phyloP scores from a whole-genome alignment of 2,888 invertebrate species.

The Deilephila porcellus region DNA sequence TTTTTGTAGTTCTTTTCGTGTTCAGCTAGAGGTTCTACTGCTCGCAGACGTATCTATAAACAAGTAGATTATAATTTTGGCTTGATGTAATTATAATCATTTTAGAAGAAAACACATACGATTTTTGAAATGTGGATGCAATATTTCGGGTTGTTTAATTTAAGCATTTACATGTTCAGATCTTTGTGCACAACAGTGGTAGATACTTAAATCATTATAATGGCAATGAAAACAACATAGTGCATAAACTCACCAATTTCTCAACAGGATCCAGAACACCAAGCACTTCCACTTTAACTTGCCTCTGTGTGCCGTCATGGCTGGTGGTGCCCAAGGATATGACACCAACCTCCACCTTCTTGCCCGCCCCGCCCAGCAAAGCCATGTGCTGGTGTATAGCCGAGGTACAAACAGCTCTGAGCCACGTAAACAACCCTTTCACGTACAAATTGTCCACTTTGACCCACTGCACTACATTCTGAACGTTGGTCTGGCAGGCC shows the following conservation, averaged over 20 bases:
- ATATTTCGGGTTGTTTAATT: no score
- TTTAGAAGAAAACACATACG: background rate
- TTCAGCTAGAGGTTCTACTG: slow-evolving; percentile 92
- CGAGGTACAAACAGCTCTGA: slow-evolving; percentile 90
- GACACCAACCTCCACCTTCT: slow-evolving; percentile 92
- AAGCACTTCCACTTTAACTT: slow-evolving; percentile 94
- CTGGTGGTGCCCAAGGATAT: slow-evolving; percentile 95
- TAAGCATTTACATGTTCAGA: no score
- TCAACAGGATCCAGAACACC: slow-evolving; percentile 91
- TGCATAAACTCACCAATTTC: slow-evolving; percentile 78
- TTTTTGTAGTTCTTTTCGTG: slow-evolving; percentile 92
- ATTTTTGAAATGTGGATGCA: background rate
- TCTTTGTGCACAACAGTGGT: no score
- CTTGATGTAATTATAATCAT: no score
- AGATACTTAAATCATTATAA: no score
- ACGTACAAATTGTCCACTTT: slow-evolving; percentile 85
- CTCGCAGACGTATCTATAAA: slow-evolving; percentile 88
- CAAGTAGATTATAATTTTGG: no score
- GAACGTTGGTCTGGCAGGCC: slow-evolving; percentile 95
- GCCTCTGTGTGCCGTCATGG: slow-evolving; percentile 89
- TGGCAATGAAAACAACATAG: background rate
- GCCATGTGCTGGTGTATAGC: slow-evolving; percentile 91
- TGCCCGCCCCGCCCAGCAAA: slow-evolving; percentile 89
- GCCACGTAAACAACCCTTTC: slow-evolving; percentile 86
- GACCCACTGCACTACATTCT: slow-evolving; percentile 95